Conservation (phyloP, 2,797 vertebrate species). For the Bradypus variegatus region DNA sequence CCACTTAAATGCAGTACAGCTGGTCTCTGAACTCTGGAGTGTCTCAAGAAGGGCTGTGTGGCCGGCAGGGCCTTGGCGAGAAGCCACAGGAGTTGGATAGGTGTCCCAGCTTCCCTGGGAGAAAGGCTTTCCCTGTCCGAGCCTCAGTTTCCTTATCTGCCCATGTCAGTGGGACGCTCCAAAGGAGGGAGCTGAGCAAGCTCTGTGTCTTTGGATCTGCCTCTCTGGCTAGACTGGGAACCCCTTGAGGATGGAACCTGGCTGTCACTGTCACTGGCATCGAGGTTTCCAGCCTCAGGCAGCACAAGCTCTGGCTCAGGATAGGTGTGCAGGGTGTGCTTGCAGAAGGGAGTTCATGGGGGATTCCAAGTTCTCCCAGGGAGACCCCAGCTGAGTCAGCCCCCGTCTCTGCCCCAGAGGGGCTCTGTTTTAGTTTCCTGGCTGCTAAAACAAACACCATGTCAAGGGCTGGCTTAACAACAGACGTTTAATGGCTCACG, state of each 20-base stretch:
- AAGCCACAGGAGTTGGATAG: too few species aligned
- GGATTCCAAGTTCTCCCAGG: too few species aligned
- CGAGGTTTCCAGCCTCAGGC: neutral
- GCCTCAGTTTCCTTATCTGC: neutral
- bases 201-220: neutral
- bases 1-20: too few species aligned
- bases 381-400: neutral
- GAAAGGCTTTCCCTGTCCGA: too few species aligned
- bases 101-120: neutral
- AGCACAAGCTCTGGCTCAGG: neutral
- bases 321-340: neutral
- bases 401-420: neutral
- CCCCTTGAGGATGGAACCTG: neutral
- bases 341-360: neutral
- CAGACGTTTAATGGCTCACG: too few species aligned
- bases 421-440: neutral
- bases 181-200: neutral
- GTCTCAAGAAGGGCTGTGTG: neutral
- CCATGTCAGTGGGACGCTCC: neutral
- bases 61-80: neutral
- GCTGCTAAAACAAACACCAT: too few species aligned
- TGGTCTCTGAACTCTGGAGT: accelerated
- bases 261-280: neutral
- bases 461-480: too few species aligned
- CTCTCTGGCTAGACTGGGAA: neutral